A percentile compares a stretch with the other conserved stretches of the same genome.
Evolutionary conservation across 2,888 invertebrate species (phyloP).

Genomic region (Neoitamus cyanurus): DNA sequence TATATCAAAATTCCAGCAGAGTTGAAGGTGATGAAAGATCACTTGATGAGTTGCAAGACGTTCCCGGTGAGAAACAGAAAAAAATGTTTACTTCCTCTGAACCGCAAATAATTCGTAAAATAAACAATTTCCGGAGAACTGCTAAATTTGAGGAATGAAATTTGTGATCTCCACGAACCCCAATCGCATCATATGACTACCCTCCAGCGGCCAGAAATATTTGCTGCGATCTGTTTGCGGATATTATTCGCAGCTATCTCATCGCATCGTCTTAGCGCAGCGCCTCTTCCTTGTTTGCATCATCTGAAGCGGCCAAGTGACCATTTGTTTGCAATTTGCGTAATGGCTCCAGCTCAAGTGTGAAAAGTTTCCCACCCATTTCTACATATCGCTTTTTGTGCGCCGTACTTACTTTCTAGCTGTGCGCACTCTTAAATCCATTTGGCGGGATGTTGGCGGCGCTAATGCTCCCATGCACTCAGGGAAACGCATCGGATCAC

Average conservation of each 20-base stretch:
- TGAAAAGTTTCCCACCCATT: constrained; percentile 5
- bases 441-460: neutral
- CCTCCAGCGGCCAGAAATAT: neutral
- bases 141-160: neutral
- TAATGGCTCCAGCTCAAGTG: neutral
- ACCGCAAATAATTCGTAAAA: neutral
- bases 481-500: neutral
- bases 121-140: neutral
- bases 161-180: neutral
- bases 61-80: neutral
- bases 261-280: neutral
- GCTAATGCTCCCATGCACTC: neutral
- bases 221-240: neutral
- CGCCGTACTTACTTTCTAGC: neutral
- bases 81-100: neutral
- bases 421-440: neutral
- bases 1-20: neutral
- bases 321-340: neutral
- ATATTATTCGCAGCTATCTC: neutral
- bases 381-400: neutral
- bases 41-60: neutral
- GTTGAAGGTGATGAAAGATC: neutral
- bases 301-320: neutral
- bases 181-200: neutral
- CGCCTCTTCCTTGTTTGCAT: neutral